These are phyloP conservation scores for Laspeyria flexula DNA, from an alignment of 2,888 invertebrate genomes.

Conservation along the genomic window DNA sequence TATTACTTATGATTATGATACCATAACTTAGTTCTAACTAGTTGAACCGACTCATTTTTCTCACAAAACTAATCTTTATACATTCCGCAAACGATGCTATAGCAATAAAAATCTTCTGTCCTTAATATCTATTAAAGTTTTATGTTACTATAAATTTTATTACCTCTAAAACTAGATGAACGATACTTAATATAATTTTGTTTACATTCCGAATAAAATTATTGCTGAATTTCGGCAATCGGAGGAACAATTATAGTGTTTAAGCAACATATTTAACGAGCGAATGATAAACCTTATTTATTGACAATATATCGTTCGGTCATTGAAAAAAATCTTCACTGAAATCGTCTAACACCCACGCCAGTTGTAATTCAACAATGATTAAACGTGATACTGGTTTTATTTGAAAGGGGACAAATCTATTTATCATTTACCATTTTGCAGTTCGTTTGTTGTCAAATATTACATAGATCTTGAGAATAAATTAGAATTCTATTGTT, in stretches of 20 bases:
- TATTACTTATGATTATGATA: background rate
- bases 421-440: background rate
- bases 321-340: constrained; percentile 3
- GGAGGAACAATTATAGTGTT: constrained; percentile 16
- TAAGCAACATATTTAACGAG: constrained; percentile 14
- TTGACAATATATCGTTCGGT: constrained; percentile 3
- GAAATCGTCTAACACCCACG: background rate
- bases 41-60: constrained; percentile 1
- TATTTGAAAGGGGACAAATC: background rate
- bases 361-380: background rate
- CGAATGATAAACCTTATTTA: constrained; percentile 24
- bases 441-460: background rate
- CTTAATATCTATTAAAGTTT: constrained; percentile 10
- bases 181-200: constrained; percentile 17
- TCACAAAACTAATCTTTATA: constrained; percentile 6
- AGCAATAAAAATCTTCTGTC: constrained; percentile 14
- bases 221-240: constrained; percentile 1
- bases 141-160: constrained; percentile 20
- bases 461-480: background rate
- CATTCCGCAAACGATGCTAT: constrained; percentile 8
- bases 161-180: constrained; percentile 20
- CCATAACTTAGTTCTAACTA: background rate
- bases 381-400: background rate
- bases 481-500: too few relatives aligned
- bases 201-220: constrained; percentile 22